Evolutionary conservation across 2,113 vertebrate genomes (phyloP), one percentile per base, ranked within the genome.

Genomic region (Poicephalus gulielmi): DNA sequence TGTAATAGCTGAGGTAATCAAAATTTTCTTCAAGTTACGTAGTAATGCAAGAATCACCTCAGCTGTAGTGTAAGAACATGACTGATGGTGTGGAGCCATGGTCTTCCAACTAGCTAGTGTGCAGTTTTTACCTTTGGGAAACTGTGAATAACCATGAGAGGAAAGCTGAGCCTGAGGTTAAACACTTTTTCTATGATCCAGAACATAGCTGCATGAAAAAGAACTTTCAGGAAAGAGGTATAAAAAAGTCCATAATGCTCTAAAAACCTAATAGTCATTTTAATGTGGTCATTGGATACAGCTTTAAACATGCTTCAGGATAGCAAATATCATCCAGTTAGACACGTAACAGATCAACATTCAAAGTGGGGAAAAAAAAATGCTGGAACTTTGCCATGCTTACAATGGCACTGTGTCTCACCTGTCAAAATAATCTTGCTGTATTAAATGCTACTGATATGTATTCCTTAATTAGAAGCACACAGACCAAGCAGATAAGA

Each of bases 11-110:
- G 8, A 92, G 27, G 18, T 41, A 95, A 87, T 15, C 30, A 70
- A 64, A 63, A 25, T 50, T 73, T 80, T 80, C 41, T 88, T 78
- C 35, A 77, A 49, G 37, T 31, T 80, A 55, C 0, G 3, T 10
- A 17, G 44, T 35, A 59, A 68, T 17, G 25, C 28, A 83, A 24
- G 13, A 78, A 53, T 20, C 1, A n/a, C 18, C 28, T 83, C 53
- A 39, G 70, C 19, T 74, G 73, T 30, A 53, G 6, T 53, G 23
- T 17, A 66, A 71, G 57, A 7, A 60, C 22, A 7, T 1, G 4
- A 16, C 12, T 43, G 15, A 2, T 25, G 8, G 18, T 57, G 15
- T 30, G 24, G 18, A 87, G n/a, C 22, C 70, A 53, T 0, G 0
- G 10, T 28, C 59, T 74, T 69, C 68, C 52, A 90, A 2, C 3